Base-by-base conservation (phyloP, 2,888 invertebrate genomes). In the Dynastes grantii region DNA sequence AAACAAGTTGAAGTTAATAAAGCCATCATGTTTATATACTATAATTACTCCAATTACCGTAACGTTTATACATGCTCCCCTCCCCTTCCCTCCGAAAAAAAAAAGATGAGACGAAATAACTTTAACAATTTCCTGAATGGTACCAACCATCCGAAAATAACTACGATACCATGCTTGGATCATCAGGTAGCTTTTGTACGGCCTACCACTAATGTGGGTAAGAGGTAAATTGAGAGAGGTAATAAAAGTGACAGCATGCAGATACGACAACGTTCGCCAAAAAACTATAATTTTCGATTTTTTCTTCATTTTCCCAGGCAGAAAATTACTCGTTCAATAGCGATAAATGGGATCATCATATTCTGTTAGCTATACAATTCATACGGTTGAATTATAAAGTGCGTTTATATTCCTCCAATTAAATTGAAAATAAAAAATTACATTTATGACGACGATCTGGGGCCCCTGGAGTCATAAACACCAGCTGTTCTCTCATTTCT, bases 361-460 rank as follows among this genome's bases (percentile, higher is more conserved):
- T 45, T 37, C 32, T 37, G 32, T 4, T 37, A 5, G 45, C 2
- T 45, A 45, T 45, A 45, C 45, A 45, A 45, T 8, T 45, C 45
- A 8, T 45, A 11, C 45, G 8, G 45, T 45, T 8, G 45, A 45
- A 45, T 45, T 45, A 45, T 45, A 45, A 45, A 11, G 8, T 45
- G 8, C 45, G 22, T 37, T 37, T 58, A 58, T 22, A 58, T 58
- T 22, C 55, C 8, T 58, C 65, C 65, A 67, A 67, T 67, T 67
- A 67, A 67, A 67, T 67, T 67, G 65, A 67, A 67, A 67, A 67
- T 67, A 67, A 67, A 67, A 67, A 67, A 67, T 45, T 67, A 67
- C 45, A 45, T 40, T 67, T 67, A 45, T 40, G 65, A 67, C n/a
- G 55, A 55, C n/a, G 55, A 55, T 55, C 55, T 16, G 55, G 16